Base-by-base conservation (phyloP, 2,888 invertebrate species). In the Zeuzera pyrina region DNA sequence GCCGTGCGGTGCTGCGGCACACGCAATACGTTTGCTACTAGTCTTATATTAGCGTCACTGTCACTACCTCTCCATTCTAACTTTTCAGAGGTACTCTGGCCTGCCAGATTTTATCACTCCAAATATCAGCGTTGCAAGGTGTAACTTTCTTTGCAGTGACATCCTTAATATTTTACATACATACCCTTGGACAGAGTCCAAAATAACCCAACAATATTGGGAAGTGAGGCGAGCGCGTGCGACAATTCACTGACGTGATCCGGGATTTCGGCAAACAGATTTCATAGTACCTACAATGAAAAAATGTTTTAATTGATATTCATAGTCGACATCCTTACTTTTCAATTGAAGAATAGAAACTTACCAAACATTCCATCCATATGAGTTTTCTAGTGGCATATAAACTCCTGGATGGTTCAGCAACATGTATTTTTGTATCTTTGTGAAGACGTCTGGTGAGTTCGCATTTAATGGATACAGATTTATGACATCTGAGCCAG, bases 281-380 rank as follows among this genome's bases (percentile, higher is more conserved):
- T 36, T 45, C 38, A 52, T 65, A 79, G 55, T 84, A 84, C 41
- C 84, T 84, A 54, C 12, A 28, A 31, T 10, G 14, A 19, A 29
- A 3, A 12, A n/a, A n/a, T n/a, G n/a, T n/a, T n/a, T n/a, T n/a
- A n/a, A n/a, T n/a, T n/a, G n/a, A n/a, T n/a, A n/a, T n/a, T n/a
- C n/a, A n/a, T n/a, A n/a, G n/a, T n/a, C n/a, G n/a, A n/a, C n/a
- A n/a, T n/a, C n/a, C n/a, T n/a, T n/a, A n/a, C n/a, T n/a, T n/a
- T n/a, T n/a, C n/a, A n/a, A n/a, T n/a, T n/a, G n/a, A n/a, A n/a
- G n/a, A n/a, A n/a, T n/a, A n/a, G n/a, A n/a, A n/a, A n/a, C 52
- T 36, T 7, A 83, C 83, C 71, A 72, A 22, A 84, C 70, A 2
- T 36, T 45, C 84, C 84, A 84, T 0, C 59, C 63, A 40, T 50